Evolutionary conservation across 2,113 vertebrate species (phyloP), one percentile per base, ranked within the genome.

Genomic region (Callospermophilus lateralis): DNA sequence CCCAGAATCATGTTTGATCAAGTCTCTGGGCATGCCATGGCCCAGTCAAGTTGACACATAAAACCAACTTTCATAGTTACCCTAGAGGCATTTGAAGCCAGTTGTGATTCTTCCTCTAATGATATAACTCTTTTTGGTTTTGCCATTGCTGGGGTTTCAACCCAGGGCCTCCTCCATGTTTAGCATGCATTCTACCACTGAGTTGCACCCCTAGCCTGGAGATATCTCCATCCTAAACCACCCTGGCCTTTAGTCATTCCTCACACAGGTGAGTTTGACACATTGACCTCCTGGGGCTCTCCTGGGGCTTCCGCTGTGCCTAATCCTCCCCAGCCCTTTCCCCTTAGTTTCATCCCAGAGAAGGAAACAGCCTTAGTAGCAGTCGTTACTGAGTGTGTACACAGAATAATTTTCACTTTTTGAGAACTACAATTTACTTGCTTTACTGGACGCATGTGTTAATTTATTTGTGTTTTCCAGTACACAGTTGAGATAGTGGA

Each of bases 381-480:
- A 89, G 42, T 83, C 63, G 65, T 32, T 85, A 30, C 16, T 32
- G 17, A 10, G 2, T 84, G 2, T 83, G 1, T 13, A 72, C 28
- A 51, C 55, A 53, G 67, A 90, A 65, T 17, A 53, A 51, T 26
- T 17, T 12, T 0, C 32, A 78, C 24, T 16, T 11, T 51, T 24
- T 12, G 37, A 32, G 30, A 90, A 5, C 42, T n/a, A 34, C 42
- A 22, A 2, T 70, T 37, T 78, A 15, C 45, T n/a, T 39, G 53
- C 51, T 94, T 94, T 26, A 19, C 80, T 63, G 73, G 32, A 51
- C 61, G 39, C 13, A 24, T 65, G 39, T 39, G 30, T 67, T 85
- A 63, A 74, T 74, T 48, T 79, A n/a, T 84, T 63, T 88, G 68
- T 87, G 34, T 26, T 92, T 81, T 58, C 93, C 42, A 13, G 4